These are phyloP conservation scores for Microcebus jonahi DNA, from an alignment of 2,113 vertebrate species.

Conservation along the genomic window DNA sequence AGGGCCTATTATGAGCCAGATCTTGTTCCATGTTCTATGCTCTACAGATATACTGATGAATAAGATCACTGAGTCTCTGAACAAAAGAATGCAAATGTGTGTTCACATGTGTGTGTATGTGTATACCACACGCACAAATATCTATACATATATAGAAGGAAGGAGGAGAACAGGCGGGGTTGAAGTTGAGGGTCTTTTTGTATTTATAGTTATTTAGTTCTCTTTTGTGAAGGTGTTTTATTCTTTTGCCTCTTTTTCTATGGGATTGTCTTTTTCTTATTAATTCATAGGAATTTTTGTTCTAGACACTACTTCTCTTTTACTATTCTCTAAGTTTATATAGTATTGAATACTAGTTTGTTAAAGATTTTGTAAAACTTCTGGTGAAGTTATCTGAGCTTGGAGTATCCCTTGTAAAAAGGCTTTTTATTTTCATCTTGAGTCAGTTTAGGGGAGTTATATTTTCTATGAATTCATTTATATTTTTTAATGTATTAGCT, in stretches of 20 bases:
- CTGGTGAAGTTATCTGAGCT: neutral
- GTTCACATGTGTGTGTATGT: neutral
- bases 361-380: constrained; percentile 26
- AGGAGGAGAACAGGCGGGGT: neutral
- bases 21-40: neutral
- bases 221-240: neutral
- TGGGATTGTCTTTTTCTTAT: neutral
- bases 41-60: neutral
- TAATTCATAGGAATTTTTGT: neutral
- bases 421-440: neutral
- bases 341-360: neutral
- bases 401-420: neutral
- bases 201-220: neutral
- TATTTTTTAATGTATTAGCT: neutral
- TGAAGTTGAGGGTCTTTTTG: neutral
- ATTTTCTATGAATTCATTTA: neutral
- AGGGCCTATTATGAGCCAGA: neutral
- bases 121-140: neutral
- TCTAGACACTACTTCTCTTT: neutral
- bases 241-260: neutral
- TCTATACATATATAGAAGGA: neutral
- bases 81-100: neutral
- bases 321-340: neutral
- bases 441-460: neutral
- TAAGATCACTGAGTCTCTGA: neutral